A percentile compares a stretch with the other conserved stretches of the same genome.
Evolutionary conservation across 2,888 invertebrate genomes (phyloP).

Genomic region (Polydrusus pterygomalis): DNA sequence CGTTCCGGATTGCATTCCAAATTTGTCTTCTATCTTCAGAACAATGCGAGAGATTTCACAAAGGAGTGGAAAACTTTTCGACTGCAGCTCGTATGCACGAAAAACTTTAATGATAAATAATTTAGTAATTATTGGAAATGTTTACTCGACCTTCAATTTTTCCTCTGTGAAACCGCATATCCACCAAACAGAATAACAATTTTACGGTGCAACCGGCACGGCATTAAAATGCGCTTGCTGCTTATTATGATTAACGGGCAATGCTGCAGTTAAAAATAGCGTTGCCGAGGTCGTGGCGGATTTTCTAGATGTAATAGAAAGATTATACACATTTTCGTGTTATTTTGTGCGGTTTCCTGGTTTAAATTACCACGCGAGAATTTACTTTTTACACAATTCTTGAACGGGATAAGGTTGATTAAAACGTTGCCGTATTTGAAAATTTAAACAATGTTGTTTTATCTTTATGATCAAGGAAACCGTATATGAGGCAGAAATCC

Average conservation of each 20-base stretch:
- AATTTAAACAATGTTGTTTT: background rate
- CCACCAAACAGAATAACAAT: background rate
- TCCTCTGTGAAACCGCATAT: background rate
- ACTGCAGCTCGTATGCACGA: too few relatives aligned
- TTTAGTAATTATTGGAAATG: too few relatives aligned
- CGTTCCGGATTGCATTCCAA: too few relatives aligned
- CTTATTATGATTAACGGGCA: conserved; percentile 43
- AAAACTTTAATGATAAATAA: too few relatives aligned
- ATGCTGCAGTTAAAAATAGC: conserved; percentile 41
- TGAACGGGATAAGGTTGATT: background rate
- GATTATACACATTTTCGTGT: conserved; percentile 44
- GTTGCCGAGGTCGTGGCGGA: conserved; percentile 40
- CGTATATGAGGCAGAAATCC: too few relatives aligned
- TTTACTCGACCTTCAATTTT: background rate
- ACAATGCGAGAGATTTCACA: too few relatives aligned
- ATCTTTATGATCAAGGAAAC: background rate
- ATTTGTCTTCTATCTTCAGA: too few relatives aligned
- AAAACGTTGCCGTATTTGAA: background rate
- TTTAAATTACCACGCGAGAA: conserved; percentile 41
- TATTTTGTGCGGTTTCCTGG: conserved; percentile 42
- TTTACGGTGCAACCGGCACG: conserved; percentile 21
- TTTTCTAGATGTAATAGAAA: conserved; percentile 43
- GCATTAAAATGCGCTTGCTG: conserved; percentile 1
- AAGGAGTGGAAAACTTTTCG: too few relatives aligned
- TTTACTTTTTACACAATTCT: conserved; percentile 27